Base-by-base conservation (phyloP, 2,888 invertebrate species). In the Drosophila hamatofila region DNA sequence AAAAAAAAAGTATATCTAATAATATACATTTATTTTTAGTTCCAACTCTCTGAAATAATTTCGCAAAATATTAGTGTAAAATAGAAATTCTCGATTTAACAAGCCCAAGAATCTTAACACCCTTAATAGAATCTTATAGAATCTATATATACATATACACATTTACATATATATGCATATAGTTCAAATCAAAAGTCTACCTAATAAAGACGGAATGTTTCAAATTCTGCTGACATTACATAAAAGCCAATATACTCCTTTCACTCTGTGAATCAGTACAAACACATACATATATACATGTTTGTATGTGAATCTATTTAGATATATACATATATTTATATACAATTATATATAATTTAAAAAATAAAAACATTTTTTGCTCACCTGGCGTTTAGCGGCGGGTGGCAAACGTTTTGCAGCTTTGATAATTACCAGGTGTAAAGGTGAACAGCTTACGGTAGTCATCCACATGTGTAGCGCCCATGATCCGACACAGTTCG, bases 341-440 rank as follows among this genome's bases (percentile, higher is more conserved):
- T 23, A 23, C 14, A 23, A 16, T 18, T 9, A 41, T 18, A 44
- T 1, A 23, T 14, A 16, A 23, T 37, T 37, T 1, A 16, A 8
- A 23, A 37, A 16, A 8, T 6, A 5, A 21, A 41, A 60, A 61
- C 55, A 44, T 52, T 52, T 67, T 55, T 33, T 16, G 18, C n/a
- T 21, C 11, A 25, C 7, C 54, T 16, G 6, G 3, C 8, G 25
- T 33, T 54, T 9, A 8, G 21, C 16, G 12, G 49, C 37, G 42
- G 41, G 74, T 59, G 73, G 41, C 54, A 44, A 48, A n/a, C 27
- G 25, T 23, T 30, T 30, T 33, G 35, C 37, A 3, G 33, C 42
- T 37, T 37, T 62, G 21, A 30, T 60, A 68, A 75, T 75, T 41
- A 73, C 41, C 74, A 73, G 74, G 75, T 76, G 78, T 63, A 46